Evolutionary conservation across 2,888 invertebrate species (phyloP), one percentile per base, ranked within the genome.

Genomic region (Cerastis rubricosa): DNA sequence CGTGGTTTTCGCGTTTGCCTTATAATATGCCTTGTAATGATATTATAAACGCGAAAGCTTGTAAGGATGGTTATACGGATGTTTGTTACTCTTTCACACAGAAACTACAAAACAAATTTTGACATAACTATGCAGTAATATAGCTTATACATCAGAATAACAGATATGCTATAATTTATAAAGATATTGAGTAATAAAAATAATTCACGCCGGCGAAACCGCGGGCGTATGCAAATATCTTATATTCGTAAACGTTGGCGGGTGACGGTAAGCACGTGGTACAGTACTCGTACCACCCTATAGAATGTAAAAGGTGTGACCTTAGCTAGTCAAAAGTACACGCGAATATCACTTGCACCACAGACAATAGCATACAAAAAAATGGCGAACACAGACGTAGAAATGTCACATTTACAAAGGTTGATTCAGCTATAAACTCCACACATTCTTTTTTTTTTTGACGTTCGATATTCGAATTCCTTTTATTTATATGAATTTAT

Each of bases 351-450:
- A 73, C 54, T 74, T 80, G 74, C 74, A 81, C 45, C 64, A 77
- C 69, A 71, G 7, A 59, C 78, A 73, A 65, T 43, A 57, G 71
- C 71, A 47, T 63, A 40, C 71, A 78, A 86, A 77, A 76, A 78
- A 63, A 88, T 65, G 65, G 66, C 51, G 66, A 71, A 71, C 67
- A 78, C 81, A 76, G 75, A 80, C 71, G 35, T 65, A 84, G 40
- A 74, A 83, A 83, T 86, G 82, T 82, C 87, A 87, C 80, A 78
- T 86, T 87, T 81, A 17, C 49, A 85, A 80, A 86, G 79, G 80
- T 84, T 80, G 65, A 80, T 80, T 72, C 78, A 74, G 74, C 70
- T 74, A 82, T 83, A 82, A 70, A 71, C 49, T 12, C 8, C 14
- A 71, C 29, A 43, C 65, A 61, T 57, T 74, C 29, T 22, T 78